Base-by-base conservation (phyloP, 2,797 vertebrate genomes). In the Sylvilagus floridanus region DNA sequence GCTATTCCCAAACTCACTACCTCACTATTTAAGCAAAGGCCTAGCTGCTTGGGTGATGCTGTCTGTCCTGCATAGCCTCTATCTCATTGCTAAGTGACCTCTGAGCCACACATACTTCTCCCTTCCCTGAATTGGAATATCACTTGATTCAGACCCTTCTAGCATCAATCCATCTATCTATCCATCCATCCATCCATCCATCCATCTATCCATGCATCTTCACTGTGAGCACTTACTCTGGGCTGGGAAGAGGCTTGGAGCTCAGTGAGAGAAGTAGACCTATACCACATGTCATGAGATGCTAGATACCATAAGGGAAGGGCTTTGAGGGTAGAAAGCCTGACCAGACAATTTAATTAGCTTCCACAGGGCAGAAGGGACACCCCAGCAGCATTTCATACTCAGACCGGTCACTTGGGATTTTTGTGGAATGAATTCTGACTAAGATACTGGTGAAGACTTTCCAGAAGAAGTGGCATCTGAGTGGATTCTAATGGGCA, bases 351-450 rank as follows among this genome's bases (percentile, higher is more conserved):
- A 10, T n/a, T 32, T 2, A 11, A 10, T n/a, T 32, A 71, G 35
- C 8, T 71, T 6, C 12, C 65, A 30, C 7, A 42, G 3, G 32
- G 50, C 14, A 83, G 57, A 75, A 78, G 52, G 28, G 28, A 54
- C 17, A 32, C 4, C 4, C 83, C 12, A 71, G 14, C 11, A 52
- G 47, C 30, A 92, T 87, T 71, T 84, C 62, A 54, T 72, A 37
- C 2, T 66, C 42, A 54, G 63, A 95, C 21, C 2, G 62, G 32
- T 28, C 68, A 4, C 16, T 84, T 30, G 14, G 32, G 68, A 89
- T n/a, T 54, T 42, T 32, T 79, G 30, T 69, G 52, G 54, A 90
- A 93, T 86, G 66, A 91, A 57, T 65, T 84, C n/a, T 87, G 21
- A 62, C 60, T 81, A 37, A 63, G 62, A 47, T 47, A 75, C 28